Evolutionary conservation across 2,797 vertebrate genomes (phyloP).

Genomic region (Malurus splendens): DNA sequence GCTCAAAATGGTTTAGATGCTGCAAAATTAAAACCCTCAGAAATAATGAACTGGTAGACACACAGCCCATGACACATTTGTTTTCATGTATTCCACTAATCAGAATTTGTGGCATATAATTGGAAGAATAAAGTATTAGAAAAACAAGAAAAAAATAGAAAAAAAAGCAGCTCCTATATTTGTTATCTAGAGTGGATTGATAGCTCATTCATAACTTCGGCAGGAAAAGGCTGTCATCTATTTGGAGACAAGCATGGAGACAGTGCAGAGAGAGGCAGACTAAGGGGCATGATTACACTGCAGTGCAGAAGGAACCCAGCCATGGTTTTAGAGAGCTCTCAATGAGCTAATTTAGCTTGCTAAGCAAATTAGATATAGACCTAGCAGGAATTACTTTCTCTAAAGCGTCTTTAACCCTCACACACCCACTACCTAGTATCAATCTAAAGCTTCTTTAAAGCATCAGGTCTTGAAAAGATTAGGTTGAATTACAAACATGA

Average conservation of each 20-base stretch:
- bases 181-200: neutral
- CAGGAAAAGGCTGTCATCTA: neutral
- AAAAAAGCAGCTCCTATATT: neutral
- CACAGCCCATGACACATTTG: neutral
- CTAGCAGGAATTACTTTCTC: neutral
- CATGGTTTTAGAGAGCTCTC: neutral
- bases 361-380: neutral
- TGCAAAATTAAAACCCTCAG: neutral
- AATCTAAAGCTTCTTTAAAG: neutral
- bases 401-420: neutral
- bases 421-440: neutral
- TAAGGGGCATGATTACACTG: neutral
- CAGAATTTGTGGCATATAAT: neutral
- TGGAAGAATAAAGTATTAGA: neutral
- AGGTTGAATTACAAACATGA: constrained; percentile 30
- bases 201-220: neutral
- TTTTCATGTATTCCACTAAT: neutral
- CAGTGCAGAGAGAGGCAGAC: neutral
- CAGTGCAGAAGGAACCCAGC: neutral
- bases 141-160: neutral
- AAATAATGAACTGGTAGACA: neutral
- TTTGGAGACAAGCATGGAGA: neutral
- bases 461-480: constrained; percentile 6
- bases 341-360: neutral
- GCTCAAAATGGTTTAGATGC: neutral